These are phyloP conservation scores for Drosophila santomea DNA, from an alignment of 1,140 invertebrate species.

Conservation along the genomic window DNA sequence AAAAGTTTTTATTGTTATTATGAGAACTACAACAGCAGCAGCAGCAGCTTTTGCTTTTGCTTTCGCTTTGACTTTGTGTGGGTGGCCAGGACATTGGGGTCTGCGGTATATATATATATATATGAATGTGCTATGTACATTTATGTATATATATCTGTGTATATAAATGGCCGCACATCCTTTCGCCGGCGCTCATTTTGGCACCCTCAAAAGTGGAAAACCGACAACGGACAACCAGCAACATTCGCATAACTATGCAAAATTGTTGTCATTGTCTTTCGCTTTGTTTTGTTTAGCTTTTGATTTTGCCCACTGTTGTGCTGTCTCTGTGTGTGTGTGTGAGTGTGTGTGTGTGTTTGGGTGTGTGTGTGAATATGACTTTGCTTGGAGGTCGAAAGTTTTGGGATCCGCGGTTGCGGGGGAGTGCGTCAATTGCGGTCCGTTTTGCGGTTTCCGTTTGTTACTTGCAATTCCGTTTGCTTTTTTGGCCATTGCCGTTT, in stretches of 20 bases:
- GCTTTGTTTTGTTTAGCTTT: constrained; percentile 80
- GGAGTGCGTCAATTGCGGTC: constrained; percentile 78
- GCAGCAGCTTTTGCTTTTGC: constrained; percentile 15
- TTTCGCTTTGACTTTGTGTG: constrained; percentile 42
- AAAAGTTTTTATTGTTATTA: constrained; percentile 84
- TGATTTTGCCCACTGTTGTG: constrained; percentile 48
- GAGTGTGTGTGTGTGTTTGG: not conserved
- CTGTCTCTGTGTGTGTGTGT: constrained; percentile 1
- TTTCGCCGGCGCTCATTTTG: constrained; percentile 79
- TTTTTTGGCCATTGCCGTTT: constrained; percentile 46
- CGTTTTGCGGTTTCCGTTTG: constrained; percentile 79
- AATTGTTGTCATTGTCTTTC: constrained; percentile 73
- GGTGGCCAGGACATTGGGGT: constrained; percentile 37
- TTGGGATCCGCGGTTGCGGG: constrained; percentile 20
- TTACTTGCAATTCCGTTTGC: constrained; percentile 76
- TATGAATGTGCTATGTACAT: not conserved
- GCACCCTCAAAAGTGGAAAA: constrained; percentile 56
- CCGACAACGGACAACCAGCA: constrained; percentile 38
- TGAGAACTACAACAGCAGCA: constrained; percentile 72
- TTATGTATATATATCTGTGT: constrained; percentile 9
- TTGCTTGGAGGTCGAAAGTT: constrained; percentile 73
- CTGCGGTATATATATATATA: constrained; percentile 47
- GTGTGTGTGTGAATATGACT: constrained; percentile 73
- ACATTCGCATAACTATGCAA: constrained; percentile 80
- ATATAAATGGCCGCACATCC: constrained; percentile 78